Conservation (phyloP, 2,113 vertebrate genomes). For the Gymnarchus niloticus region DNA sequence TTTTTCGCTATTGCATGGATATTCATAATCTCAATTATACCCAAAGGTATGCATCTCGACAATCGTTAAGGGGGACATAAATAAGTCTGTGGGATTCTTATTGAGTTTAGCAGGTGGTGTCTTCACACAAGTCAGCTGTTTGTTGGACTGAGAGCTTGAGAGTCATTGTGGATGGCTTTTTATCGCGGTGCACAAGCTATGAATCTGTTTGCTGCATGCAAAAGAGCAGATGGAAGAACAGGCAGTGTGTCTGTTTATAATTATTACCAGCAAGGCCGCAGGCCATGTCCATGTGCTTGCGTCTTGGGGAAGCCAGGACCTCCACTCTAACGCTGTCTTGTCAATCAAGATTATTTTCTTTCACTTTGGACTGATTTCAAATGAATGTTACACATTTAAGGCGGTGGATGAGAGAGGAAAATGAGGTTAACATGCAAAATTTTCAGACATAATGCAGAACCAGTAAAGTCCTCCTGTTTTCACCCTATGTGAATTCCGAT, state of each 20-base stretch:
- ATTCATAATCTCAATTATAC: conserved; percentile 14
- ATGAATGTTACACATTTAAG: no score
- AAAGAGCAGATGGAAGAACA: conserved; percentile 25
- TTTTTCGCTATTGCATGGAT: not conserved
- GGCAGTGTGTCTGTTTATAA: conserved; percentile 24
- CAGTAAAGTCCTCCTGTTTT: no score
- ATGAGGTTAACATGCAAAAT: not conserved
- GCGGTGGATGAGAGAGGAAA: not conserved
- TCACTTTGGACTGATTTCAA: not conserved
- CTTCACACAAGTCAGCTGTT: conserved; percentile 8
- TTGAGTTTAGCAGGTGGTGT: conserved; percentile 10
- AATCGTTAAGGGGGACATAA: not conserved
- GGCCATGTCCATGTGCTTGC: not conserved
- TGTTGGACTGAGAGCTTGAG: not conserved
- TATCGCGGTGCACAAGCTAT: not conserved
- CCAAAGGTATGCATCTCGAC: not conserved
- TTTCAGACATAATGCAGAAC: no score
- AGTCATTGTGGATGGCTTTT: conserved; percentile 2
- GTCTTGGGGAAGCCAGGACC: not conserved
- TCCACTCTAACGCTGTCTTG: not conserved
- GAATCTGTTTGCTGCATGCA: conserved; percentile 11
- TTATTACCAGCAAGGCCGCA: conserved; percentile 23
- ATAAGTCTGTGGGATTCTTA: conserved; percentile 2
- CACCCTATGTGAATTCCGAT: no score
- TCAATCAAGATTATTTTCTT: not conserved